Evolutionary conservation across 2,797 vertebrate genomes (phyloP), one percentile per base, ranked within the genome.

Genomic region (Propithecus deckenii): DNA sequence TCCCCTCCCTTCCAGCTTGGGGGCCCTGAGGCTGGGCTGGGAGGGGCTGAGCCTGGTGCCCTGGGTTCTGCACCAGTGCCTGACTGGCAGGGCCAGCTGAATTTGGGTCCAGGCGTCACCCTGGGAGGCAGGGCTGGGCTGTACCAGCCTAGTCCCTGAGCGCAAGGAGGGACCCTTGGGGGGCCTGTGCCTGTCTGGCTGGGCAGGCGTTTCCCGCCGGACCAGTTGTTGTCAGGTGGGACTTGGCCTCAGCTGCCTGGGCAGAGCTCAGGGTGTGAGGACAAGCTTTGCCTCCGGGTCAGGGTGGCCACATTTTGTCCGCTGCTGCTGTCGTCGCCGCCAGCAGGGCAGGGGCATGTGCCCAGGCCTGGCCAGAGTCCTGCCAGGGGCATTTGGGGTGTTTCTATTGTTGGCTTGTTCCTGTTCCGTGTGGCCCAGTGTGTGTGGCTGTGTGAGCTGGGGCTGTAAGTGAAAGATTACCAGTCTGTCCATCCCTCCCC

Each of bases 41-140:
- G 97, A 97, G 98, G 97, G 96, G 98, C 98, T 97, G 91, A 96
- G 97, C 84, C 96, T 96, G 92, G 97, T 97, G 96, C 97, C 98
- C 97, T 98, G 91, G 5, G 97, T 98, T 98, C 97, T 98, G 98
- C 97, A 98, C 97, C 98, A 97, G 97, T 95, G 98, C 94, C 97
- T 97, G 98, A 97, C 98, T 98, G 98, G 98, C 97, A 98, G 96
- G 97, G 97, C 97, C 98, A 98, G 97, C 97, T 97, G 96, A 98
- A 97, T 97, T 97, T 95, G 97, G 97, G 96, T 97, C 97, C 98
- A 97, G 97, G 98, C 98, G 87, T 95, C 96, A 97, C 95, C 95
- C 96, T 96, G 97, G 97, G 96, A 97, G 97, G 97, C 97, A 97
- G 94, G 96, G 97, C 97, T 43, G 67, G 94, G 97, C 93, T 95